Conservation (phyloP, 2,113 vertebrate species). For the Urocitellus parryii region DNA sequence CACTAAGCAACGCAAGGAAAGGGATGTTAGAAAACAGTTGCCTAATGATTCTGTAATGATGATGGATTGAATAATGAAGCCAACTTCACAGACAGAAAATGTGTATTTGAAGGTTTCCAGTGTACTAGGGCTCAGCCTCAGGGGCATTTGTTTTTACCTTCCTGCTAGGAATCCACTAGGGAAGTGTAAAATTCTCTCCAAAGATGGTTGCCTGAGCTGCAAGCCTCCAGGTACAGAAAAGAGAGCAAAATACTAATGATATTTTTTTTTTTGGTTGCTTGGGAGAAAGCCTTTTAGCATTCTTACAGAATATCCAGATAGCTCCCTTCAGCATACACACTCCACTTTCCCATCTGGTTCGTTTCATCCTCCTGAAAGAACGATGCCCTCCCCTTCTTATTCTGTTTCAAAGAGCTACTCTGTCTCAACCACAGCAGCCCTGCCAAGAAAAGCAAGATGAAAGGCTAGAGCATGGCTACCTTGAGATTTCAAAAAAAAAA, state of each 20-base stretch:
- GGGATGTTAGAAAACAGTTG: conserved; percentile 78
- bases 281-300: conserved; percentile 66
- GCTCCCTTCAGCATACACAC: conserved; percentile 34
- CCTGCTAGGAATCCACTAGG: conserved; percentile 34
- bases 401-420: conserved; percentile 82
- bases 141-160: conserved; percentile 54
- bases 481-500: conserved; percentile 75
- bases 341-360: conserved; percentile 60
- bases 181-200: conserved; percentile 30
- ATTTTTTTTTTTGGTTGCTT: conserved; percentile 45
- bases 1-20: not conserved
- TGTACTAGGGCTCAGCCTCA: conserved; percentile 18
- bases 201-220: conserved; percentile 59
- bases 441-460: conserved; percentile 74
- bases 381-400: conserved; percentile 63
- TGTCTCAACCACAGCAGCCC: conserved; percentile 76
- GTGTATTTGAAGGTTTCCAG: not conserved
- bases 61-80: conserved; percentile 70
- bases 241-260: conserved; percentile 67
- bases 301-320: conserved; percentile 54
- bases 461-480: conserved; percentile 58
- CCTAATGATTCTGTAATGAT: conserved; percentile 79
- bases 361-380: conserved; percentile 73
- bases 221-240: conserved; percentile 64
- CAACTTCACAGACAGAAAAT: not conserved